phyloP scores from a whole-genome alignment of 2,888 invertebrate genomes.

The Entomobrya multifasciata region DNA sequence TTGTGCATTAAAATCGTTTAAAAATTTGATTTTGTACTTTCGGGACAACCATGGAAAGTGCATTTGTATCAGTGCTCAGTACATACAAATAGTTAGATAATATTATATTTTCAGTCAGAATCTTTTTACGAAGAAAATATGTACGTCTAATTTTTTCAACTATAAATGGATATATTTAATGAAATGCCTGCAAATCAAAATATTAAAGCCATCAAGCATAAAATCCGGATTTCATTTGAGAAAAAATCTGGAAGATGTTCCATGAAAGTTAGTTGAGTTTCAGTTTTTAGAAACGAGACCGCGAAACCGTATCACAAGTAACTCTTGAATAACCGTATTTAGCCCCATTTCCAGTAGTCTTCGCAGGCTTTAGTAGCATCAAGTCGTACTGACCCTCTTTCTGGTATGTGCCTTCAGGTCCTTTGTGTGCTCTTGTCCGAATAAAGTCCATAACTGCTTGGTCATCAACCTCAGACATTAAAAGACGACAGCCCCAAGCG shows the following conservation, averaged over 20 bases:
- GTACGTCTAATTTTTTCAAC: too few species aligned
- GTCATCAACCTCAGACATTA: constrained; percentile 86
- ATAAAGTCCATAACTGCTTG: constrained; percentile 85
- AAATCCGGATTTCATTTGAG: not conserved
- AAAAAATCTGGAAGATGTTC: not conserved
- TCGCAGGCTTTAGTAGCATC: constrained; percentile 81
- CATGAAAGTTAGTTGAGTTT: not conserved
- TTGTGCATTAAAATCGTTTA: not conserved
- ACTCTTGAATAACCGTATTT: constrained; percentile 72
- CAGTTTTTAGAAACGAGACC: not conserved
- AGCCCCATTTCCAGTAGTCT: constrained; percentile 70
- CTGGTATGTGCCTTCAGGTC: constrained; percentile 83
- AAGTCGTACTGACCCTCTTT: constrained; percentile 84
- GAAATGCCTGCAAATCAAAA: not conserved
- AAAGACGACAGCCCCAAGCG: constrained; percentile 88
- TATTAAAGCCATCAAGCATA: not conserved
- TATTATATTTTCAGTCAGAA: not conserved
- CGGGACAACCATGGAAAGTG: not conserved
- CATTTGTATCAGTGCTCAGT: not conserved
- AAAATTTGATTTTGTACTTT: constrained; percentile 18
- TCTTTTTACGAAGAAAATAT: not conserved
- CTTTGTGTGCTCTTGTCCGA: constrained; percentile 84
- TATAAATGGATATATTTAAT: not conserved
- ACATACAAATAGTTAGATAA: not conserved
- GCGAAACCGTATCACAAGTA: constrained; percentile 56